These are phyloP conservation scores for Perdita meconis DNA, from an alignment of 2,888 invertebrate species.

Conservation along the genomic window DNA sequence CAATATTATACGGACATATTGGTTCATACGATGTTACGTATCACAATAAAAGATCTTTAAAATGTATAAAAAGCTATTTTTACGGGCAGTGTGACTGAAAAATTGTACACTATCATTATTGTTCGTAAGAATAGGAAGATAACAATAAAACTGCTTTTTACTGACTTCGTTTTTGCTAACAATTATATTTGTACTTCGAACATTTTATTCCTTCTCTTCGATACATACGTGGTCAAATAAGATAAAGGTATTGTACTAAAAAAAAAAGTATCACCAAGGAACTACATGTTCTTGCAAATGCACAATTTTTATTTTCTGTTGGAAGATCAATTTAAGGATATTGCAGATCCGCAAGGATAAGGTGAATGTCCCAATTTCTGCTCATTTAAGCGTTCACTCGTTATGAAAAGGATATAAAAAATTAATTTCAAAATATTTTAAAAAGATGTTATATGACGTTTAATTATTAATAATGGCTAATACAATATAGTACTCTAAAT, in stretches of 20 bases:
- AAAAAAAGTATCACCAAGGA: slow-evolving; percentile 16
- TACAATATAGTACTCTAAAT: no score
- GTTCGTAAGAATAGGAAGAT: slow-evolving; percentile 10
- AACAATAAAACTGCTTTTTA: slow-evolving; percentile 34
- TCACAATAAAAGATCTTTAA: slow-evolving; percentile 63
- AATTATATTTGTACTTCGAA: slow-evolving; percentile 65
- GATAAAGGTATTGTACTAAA: slow-evolving; percentile 38
- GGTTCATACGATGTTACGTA: slow-evolving; percentile 61
- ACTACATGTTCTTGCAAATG: slow-evolving; percentile 17
- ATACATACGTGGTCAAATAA: slow-evolving; percentile 38
- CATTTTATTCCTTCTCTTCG: slow-evolving; percentile 28
- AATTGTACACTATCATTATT: slow-evolving; percentile 23
- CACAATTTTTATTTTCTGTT: slow-evolving; percentile 16
- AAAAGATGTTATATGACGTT: no score
- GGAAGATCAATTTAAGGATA: slow-evolving; percentile 12
- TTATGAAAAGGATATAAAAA: no score
- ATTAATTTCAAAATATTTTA: no score
- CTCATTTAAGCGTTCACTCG: no score
- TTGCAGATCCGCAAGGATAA: slow-evolving; percentile 12
- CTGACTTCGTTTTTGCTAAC: slow-evolving; percentile 38
- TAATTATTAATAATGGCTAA: no score
- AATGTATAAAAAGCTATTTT: slow-evolving; percentile 42
- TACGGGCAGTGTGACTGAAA: slow-evolving; percentile 16
- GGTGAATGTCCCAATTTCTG: no score
- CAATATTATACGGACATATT: slow-evolving; percentile 58